Conservation (phyloP, 64 coral and sea anemone genomes). For the Trachythela sp. region DNA sequence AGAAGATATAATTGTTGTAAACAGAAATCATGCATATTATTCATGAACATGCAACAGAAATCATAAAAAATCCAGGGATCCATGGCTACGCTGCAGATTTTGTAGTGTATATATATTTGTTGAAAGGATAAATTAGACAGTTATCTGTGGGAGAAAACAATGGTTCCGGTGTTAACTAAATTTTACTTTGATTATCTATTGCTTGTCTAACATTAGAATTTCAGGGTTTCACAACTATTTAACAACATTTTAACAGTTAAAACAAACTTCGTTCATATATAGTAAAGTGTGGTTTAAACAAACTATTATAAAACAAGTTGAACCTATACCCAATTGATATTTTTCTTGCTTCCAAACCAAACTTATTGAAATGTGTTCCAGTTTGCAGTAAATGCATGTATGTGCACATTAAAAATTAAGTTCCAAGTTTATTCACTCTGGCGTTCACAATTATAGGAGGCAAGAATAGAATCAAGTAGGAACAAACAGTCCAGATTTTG, state of each 20-base stretch:
- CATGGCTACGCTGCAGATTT: too few relatives aligned
- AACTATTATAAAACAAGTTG: too few relatives aligned
- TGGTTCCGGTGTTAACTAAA: too few relatives aligned
- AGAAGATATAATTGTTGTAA: neutral
- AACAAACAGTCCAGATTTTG: constrained; percentile 55
- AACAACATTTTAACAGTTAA: neutral
- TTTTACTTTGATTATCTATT: neutral
- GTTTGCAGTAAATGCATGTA: neutral
- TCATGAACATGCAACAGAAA: too few relatives aligned
- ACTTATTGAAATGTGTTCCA: neutral
- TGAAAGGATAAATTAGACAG: too few relatives aligned
- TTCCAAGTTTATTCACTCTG: neutral
- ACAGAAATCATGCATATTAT: neutral
- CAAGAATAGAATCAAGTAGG: constrained; percentile 56
- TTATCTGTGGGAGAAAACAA: too few relatives aligned
- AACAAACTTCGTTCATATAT: too few relatives aligned
- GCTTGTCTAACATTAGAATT: neutral
- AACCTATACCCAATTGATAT: neutral
- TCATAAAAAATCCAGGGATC: too few relatives aligned
- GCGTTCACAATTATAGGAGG: constrained; percentile 19
- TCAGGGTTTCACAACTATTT: too few relatives aligned
- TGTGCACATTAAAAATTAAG: neutral
- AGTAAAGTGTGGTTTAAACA: too few relatives aligned
- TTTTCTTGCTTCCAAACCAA: neutral
- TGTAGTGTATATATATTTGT: too few relatives aligned